These are phyloP conservation scores for Agrotis segetum DNA, from an alignment of 2,888 invertebrate genomes.

Conservation along the genomic window DNA sequence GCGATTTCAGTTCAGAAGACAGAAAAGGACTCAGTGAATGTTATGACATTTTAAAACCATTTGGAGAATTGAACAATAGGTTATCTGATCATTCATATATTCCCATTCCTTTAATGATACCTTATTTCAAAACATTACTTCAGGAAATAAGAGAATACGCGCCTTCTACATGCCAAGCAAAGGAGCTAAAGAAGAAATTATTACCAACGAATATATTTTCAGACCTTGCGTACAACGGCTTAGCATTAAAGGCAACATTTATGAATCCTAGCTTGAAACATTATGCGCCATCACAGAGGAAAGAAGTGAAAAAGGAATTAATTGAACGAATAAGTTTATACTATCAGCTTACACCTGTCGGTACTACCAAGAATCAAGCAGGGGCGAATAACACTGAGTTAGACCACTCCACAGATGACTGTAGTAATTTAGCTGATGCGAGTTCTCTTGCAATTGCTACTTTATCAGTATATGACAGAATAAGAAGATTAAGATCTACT, in stretches of 20 bases:
- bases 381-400: background rate
- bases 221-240: background rate
- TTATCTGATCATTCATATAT: background rate
- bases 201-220: background rate
- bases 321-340: background rate
- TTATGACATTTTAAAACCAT: conserved; percentile 7
- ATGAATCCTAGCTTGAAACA: conserved; percentile 14
- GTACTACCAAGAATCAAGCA: background rate
- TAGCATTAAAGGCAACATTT: background rate
- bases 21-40: conserved; percentile 8
- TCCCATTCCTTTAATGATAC: background rate
- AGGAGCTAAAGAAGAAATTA: background rate
- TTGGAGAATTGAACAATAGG: conserved; percentile 4
- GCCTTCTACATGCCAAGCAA: background rate
- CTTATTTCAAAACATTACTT: background rate
- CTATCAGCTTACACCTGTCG: background rate
- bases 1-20: conserved; percentile 7
- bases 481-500: too few relatives aligned
- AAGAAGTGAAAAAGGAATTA: background rate
- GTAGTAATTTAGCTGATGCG: background rate
- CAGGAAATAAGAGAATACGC: background rate
- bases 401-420: background rate
- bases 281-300: background rate
- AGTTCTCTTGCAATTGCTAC: background rate
- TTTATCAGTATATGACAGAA: too few relatives aligned